Evolutionary conservation across 2,888 invertebrate genomes (phyloP).

Genomic region (Gymnocheta viridis): DNA sequence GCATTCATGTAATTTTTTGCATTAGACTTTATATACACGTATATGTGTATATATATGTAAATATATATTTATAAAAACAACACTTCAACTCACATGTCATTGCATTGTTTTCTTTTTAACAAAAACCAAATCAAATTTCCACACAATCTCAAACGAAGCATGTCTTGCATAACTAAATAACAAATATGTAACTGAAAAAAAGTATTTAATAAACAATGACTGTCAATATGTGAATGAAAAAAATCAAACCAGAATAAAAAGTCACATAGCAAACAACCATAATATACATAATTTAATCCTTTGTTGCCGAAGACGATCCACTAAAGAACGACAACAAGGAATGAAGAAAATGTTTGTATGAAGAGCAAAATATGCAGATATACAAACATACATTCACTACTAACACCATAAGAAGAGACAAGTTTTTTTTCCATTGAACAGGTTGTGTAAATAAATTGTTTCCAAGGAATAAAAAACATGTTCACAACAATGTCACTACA

Average conservation of each 20-base stretch:
- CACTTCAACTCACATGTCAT: too few species aligned
- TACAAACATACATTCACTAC: not conserved
- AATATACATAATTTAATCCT: conserved; percentile 62
- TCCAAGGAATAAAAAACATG: conserved; percentile 27
- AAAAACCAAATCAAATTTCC: conserved; percentile 48
- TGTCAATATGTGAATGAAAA: conserved; percentile 37
- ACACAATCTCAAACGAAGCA: conserved; percentile 39
- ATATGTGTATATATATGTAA: too few species aligned
- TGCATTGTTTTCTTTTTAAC: not conserved
- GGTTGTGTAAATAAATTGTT: conserved; percentile 42
- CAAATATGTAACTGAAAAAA: conserved; percentile 22
- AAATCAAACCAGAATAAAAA: conserved; percentile 19
- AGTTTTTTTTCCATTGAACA: conserved; percentile 23
- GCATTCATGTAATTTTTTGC: too few species aligned
- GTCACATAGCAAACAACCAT: conserved; percentile 41
- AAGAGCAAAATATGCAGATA: not conserved
- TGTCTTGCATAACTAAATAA: conserved; percentile 58
- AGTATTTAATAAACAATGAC: conserved; percentile 46
- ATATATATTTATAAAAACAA: too few species aligned
- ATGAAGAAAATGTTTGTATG: too few species aligned
- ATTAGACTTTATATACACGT: too few species aligned
- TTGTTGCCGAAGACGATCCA: conserved; percentile 7
- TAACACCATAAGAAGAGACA: not conserved
- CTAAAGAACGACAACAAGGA: not conserved
- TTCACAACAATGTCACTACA: conserved; percentile 61